These are phyloP conservation scores for Serripes groenlandicus DNA, from an alignment of 2,888 invertebrate species.

Conservation along the genomic window DNA sequence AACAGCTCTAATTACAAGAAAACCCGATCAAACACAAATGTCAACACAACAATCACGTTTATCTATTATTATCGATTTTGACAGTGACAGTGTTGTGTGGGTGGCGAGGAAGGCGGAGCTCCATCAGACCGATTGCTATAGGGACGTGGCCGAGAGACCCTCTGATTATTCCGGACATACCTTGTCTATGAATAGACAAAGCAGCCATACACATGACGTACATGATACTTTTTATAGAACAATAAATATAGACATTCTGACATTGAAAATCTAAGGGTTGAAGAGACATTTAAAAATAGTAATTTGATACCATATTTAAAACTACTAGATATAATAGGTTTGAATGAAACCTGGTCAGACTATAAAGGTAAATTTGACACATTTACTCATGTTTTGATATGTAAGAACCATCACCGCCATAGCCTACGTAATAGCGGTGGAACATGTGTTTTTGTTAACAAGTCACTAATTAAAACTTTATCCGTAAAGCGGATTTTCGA, in stretches of 20 bases:
- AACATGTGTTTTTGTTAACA: background rate
- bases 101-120: too few relatives aligned
- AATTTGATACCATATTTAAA: background rate
- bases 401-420: background rate
- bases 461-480: too few relatives aligned
- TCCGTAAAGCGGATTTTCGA: too few relatives aligned
- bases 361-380: background rate
- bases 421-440: constrained; percentile 5
- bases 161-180: background rate
- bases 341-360: constrained; percentile 7
- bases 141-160: constrained; percentile 3
- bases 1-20: too few relatives aligned
- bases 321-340: background rate
- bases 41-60: too few relatives aligned
- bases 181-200: background rate
- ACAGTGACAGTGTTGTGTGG: too few relatives aligned
- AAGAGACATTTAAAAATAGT: background rate
- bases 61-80: too few relatives aligned
- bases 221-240: background rate
- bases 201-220: background rate
- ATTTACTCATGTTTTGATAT: background rate
- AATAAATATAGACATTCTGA: background rate
- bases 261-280: constrained; percentile 4
- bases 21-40: too few relatives aligned
- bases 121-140: background rate